Conservation (phyloP, 2,888 invertebrate genomes). For the Diarsia mendica region DNA sequence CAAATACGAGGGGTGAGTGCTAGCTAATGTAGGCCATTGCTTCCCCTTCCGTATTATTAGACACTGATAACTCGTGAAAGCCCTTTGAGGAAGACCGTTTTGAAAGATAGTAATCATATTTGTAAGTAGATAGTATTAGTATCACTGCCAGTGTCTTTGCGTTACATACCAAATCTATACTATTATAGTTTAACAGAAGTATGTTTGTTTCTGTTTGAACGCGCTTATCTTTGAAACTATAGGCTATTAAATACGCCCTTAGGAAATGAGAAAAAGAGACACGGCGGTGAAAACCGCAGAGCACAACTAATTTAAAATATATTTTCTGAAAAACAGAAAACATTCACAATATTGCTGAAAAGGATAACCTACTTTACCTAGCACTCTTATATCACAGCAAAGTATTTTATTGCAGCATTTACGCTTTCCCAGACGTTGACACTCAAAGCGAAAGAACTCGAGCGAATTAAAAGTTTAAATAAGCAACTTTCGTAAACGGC, state of each 20-base stretch:
- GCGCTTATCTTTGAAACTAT: neutral
- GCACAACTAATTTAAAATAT: neutral
- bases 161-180: neutral
- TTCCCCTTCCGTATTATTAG: neutral
- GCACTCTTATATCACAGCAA: neutral
- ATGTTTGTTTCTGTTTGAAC: neutral
- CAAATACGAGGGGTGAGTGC: neutral
- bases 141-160: neutral
- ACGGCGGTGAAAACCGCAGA: neutral
- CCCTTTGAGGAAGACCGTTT: neutral
- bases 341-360: neutral
- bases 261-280: too few relatives aligned
- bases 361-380: neutral
- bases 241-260: neutral
- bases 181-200: neutral
- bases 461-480: constrained; percentile 23
- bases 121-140: neutral
- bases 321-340: neutral
- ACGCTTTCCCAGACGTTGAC: neutral
- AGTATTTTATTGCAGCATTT: neutral
- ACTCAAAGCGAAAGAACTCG: neutral
- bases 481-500: constrained; percentile 6
- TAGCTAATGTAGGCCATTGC: constrained; percentile 8
- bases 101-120: neutral
- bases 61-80: neutral